A percentile compares a stretch with the other conserved stretches of the same genome.
Evolutionary conservation across 2,888 invertebrate species (phyloP).

Genomic region (Luperina nickerlii): DNA sequence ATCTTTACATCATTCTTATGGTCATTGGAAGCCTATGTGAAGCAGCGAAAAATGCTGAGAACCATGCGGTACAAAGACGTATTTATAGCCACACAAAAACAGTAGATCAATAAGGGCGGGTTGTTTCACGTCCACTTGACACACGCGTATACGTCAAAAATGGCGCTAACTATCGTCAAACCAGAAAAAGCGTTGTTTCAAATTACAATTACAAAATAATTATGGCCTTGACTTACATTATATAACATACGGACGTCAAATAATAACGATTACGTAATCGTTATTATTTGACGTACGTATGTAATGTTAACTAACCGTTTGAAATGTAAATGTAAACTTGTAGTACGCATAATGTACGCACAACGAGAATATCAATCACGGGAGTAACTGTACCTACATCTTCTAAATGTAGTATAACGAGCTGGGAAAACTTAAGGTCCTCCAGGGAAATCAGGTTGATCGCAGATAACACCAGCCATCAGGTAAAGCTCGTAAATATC

Average conservation of each 20-base stretch:
- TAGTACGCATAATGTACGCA: slow-evolving; percentile 8
- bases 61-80: background rate
- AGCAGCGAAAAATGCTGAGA: background rate
- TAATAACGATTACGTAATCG: too few relatives aligned
- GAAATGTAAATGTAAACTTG: background rate
- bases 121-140: too few relatives aligned
- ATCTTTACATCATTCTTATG: background rate
- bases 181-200: background rate
- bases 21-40: background rate
- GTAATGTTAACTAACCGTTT: too few relatives aligned
- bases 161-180: background rate
- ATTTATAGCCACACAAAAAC: background rate
- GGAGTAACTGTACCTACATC: slow-evolving; percentile 40
- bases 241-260: too few relatives aligned
- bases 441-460: slow-evolving; percentile 63
- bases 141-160: too few relatives aligned
- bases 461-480: slow-evolving; percentile 58
- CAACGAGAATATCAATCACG: slow-evolving; percentile 53
- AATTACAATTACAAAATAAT: too few relatives aligned
- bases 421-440: slow-evolving; percentile 60
- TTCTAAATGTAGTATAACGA: slow-evolving; percentile 57
- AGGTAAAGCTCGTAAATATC: slow-evolving; percentile 57
- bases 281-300: background rate
- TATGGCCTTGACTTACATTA: too few relatives aligned
- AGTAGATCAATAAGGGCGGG: background rate